phyloP scores from a whole-genome alignment of 2,113 vertebrate genomes.

The Pollimyrus isidori region DNA sequence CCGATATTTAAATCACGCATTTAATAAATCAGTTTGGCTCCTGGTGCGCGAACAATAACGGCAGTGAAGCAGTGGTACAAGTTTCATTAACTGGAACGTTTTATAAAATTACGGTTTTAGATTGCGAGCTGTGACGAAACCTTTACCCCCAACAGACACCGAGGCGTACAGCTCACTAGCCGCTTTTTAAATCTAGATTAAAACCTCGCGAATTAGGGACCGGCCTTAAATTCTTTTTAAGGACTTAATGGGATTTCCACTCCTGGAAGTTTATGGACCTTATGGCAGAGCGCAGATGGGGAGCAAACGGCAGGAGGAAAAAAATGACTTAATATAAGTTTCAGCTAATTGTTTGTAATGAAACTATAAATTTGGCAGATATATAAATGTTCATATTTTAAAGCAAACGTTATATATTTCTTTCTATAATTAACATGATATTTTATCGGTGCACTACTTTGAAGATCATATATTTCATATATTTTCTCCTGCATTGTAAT shows the following conservation, averaged over 20 bases:
- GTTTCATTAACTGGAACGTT: background rate
- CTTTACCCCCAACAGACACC: background rate
- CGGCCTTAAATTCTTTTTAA: slow-evolving; percentile 1
- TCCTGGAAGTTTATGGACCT: slow-evolving; percentile 13
- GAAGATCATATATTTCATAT: background rate
- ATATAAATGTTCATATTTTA: background rate
- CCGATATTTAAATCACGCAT: background rate
- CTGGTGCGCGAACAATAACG: background rate
- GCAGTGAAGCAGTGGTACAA: background rate
- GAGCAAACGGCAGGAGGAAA: background rate
- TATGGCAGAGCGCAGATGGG: slow-evolving; percentile 7
- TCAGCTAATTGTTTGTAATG: slow-evolving; percentile 28
- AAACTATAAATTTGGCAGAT: slow-evolving; percentile 7
- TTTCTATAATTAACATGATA: background rate
- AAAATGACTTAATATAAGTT: background rate
- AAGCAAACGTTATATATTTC: background rate
- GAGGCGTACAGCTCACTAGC: background rate
- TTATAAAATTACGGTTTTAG: background rate
- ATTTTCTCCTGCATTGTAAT: background rate
- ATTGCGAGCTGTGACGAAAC: background rate
- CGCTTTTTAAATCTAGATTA: slow-evolving; percentile 5
- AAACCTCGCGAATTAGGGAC: slow-evolving; percentile 1
- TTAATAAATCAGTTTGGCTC: background rate
- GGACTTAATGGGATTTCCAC: slow-evolving; percentile 23
- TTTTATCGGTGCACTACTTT: background rate